A percentile compares a stretch with the other conserved stretches of the same genome.
Evolutionary conservation across 2,113 vertebrate genomes (phyloP).

Genomic region (Calyptomena viridis): DNA sequence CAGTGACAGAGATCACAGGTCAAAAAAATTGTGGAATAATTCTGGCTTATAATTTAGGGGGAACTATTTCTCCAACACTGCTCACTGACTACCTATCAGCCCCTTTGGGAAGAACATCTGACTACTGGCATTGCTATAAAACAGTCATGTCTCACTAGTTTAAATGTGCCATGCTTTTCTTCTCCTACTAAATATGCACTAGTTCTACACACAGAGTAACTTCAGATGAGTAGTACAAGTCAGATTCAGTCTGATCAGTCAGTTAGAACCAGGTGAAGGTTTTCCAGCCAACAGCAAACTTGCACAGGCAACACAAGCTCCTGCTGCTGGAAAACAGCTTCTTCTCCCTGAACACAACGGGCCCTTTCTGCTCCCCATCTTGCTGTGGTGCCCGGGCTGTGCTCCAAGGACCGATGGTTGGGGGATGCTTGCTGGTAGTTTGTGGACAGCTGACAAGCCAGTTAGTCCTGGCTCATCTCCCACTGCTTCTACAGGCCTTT

Average conservation of each 20-base stretch:
- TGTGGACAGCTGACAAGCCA: conserved; percentile 25
- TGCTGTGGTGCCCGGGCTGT: neutral
- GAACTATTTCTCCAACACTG: neutral
- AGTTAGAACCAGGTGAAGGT: neutral
- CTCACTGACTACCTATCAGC: neutral
- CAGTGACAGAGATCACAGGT: neutral
- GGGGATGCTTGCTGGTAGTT: neutral
- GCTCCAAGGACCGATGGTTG: neutral
- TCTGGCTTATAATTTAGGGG: neutral
- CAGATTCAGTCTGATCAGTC: neutral
- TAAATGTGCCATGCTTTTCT: neutral
- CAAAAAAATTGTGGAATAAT: neutral
- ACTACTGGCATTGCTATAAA: neutral
- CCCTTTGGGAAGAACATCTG: neutral
- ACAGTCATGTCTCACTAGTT: neutral
- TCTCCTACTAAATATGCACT: neutral
- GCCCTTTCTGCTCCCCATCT: neutral
- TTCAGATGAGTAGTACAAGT: neutral
- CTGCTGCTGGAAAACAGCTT: neutral
- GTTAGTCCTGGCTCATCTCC: conserved; percentile 19
- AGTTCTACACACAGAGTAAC: neutral
- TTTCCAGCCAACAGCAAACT: neutral
- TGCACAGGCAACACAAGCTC: neutral
- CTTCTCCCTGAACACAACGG: neutral
- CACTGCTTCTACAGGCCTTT: conserved; percentile 14